Conservation (phyloP, 2,888 invertebrate genomes). For the Pseudococcus viburni region DNA sequence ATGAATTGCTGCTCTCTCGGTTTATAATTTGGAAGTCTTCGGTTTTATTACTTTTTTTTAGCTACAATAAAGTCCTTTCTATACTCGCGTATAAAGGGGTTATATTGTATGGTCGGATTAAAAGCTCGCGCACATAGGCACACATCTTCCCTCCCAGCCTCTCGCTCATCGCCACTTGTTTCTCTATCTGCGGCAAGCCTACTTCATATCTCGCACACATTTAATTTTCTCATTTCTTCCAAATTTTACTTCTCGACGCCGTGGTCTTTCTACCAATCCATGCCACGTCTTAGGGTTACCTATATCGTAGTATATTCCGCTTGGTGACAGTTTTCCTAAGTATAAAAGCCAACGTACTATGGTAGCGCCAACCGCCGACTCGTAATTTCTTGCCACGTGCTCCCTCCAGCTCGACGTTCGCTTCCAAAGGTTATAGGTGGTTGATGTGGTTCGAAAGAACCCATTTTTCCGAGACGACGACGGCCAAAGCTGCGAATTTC, state of each 20-base stretch:
- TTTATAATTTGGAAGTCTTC: conserved; percentile 43
- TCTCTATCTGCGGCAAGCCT: background rate
- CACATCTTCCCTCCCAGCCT: background rate
- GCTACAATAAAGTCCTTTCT: conserved; percentile 41
- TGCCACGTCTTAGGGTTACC: background rate
- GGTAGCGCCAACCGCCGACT: background rate
- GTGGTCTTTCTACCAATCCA: too few relatives aligned
- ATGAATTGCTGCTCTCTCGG: conserved; percentile 29
- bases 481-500: background rate
- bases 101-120: conserved; percentile 29
- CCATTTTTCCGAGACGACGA: background rate
- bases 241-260: conserved; percentile 17
- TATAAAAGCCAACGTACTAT: conserved; percentile 3
- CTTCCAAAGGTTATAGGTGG: background rate
- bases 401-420: background rate
- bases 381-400: conserved; percentile 1
- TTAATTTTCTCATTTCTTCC: conserved; percentile 23
- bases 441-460: background rate
- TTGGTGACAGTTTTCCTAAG: conserved; percentile 9
- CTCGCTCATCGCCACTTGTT: background rate
- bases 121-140: background rate
- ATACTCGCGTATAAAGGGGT: conserved; percentile 36
- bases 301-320: background rate
- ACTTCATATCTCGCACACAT: conserved; percentile 29
- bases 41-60: conserved; percentile 48